These are phyloP conservation scores for Calyptommatus sinebrachiatus DNA, from an alignment of 2,113 vertebrate species.

Conservation along the genomic window DNA sequence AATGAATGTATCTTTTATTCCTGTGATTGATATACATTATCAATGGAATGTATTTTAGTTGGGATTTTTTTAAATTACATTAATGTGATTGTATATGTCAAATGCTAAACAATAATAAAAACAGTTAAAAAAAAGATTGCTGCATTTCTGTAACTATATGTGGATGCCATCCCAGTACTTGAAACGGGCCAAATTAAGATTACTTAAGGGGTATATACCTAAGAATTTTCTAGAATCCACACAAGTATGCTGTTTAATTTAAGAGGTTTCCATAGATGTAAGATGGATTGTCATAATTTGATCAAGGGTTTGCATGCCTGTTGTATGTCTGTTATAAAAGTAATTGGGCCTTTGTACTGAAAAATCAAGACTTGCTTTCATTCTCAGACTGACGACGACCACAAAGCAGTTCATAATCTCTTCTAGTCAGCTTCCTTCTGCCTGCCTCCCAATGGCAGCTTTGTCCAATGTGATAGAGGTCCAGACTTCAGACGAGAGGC, in stretches of 20 bases:
- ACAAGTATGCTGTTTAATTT: neutral
- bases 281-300: neutral
- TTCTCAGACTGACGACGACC: neutral
- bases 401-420: neutral
- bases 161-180: too few relatives aligned
- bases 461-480: constrained; percentile 53
- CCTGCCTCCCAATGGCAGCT: constrained; percentile 43
- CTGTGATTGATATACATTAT: too few relatives aligned
- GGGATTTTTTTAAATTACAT: too few relatives aligned
- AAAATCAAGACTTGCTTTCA: constrained; percentile 1
- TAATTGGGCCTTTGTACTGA: constrained; percentile 22
- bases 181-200: too few relatives aligned
- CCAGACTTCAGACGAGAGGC: constrained; percentile 35
- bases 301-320: accelerated
- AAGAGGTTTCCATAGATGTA: neutral
- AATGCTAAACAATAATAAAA: too few relatives aligned
- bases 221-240: neutral
- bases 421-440: neutral
- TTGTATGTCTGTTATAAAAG: constrained; percentile 17
- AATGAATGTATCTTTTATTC: too few relatives aligned
- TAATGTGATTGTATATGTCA: too few relatives aligned
- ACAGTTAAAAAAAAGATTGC: too few relatives aligned
- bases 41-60: too few relatives aligned
- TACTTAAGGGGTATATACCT: neutral
- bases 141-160: too few relatives aligned